Evolutionary conservation across 2,797 vertebrate genomes (phyloP), one percentile per base, ranked within the genome.

Genomic region (Gymnothorax javanicus): DNA sequence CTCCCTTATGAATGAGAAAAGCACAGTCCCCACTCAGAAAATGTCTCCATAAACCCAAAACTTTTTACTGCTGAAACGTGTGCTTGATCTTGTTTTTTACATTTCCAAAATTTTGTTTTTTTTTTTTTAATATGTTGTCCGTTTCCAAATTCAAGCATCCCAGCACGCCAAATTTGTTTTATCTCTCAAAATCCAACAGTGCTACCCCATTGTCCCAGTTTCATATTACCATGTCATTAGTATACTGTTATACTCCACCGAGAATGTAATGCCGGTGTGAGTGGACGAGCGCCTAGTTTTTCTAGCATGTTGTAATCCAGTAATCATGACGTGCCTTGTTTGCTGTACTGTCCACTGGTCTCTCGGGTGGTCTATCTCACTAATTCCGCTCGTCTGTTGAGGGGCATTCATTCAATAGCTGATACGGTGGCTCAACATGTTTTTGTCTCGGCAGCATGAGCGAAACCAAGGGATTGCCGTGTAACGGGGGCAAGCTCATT

Each of bases 401-500:
- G 58, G 81, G 86, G 79, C 84, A 25, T 73, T 81, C 69, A 73
- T 73, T 85, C 64, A 27, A 67, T 12, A 71, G 84, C 67, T 50
- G 54, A 25, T 71, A 52, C 69, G 52, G 52, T 57, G 7, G 77
- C 56, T 56, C 56, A 82, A 87, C 87, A 91, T 92, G 90, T 90
- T 91, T 92, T 92, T 88, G 84, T 69, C 27, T 54, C 33, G 85
- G 87, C 89, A 88, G 88, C 52, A 73, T 50, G 57, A 84, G 85
- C 73, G 86, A 88, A 87, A 88, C 86, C 86, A 71, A 88, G 87
- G 85, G 85, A 67, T 60, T 7, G 86, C 87, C 25, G 71, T 84
- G 91, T 92, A 91, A 90, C 84, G 86, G 89, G 56, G 92, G 93
- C 92, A 94, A 93, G 93, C 93, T 94, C 92, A 94, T 95, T 95